Base-by-base conservation (phyloP, 2,888 invertebrate species). In the Nowickia ferox region DNA sequence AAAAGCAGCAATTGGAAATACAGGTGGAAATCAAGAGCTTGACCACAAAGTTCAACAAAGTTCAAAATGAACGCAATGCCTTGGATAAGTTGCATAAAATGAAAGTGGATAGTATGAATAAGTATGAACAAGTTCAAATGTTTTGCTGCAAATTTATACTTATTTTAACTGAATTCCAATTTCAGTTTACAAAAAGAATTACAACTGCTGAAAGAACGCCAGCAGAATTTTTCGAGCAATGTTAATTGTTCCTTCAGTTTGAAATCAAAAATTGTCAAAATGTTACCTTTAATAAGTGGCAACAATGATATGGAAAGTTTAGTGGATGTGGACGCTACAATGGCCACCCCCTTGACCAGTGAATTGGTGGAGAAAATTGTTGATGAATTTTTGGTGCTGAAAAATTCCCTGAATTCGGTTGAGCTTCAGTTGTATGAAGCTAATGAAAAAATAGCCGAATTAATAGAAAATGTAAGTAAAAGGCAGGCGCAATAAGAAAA, bases 341-440 rank as follows among this genome's bases (percentile, higher is more conserved):
- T 88, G 79, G 87, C 88, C 66, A 88, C 89, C 42, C 88, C 88
- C 8, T 88, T 92, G 38, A 92, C 92, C 9, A 90, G 89, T 71
- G 89, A 89, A 48, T 88, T 92, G 40, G 89, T 93, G 1, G 92
- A 93, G 74, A 91, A 91, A 71, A 88, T 93, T 13, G 90, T 92
- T 0, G 89, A 90, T 10, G 93, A 92, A 82, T 92, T 93, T 84
- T 84, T 92, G 10, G 88, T 90, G 6, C 87, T 93, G 9, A 93
- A 92, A 78, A 89, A 90, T 46, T 88, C 90, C 22, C 89, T 92
- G 81, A 92, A 90, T 74, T 87, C 90, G 2, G 92, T 92, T 13
- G 93, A 93, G 72, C 87, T 93, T 51, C 93, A 93, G 84, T 87
- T 93, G 44, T 93, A 93, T 82, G 93, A 93, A 86, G 93, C 93